Conservation (phyloP, 2,888 invertebrate genomes). For the Drosophila trichaetosa region DNA sequence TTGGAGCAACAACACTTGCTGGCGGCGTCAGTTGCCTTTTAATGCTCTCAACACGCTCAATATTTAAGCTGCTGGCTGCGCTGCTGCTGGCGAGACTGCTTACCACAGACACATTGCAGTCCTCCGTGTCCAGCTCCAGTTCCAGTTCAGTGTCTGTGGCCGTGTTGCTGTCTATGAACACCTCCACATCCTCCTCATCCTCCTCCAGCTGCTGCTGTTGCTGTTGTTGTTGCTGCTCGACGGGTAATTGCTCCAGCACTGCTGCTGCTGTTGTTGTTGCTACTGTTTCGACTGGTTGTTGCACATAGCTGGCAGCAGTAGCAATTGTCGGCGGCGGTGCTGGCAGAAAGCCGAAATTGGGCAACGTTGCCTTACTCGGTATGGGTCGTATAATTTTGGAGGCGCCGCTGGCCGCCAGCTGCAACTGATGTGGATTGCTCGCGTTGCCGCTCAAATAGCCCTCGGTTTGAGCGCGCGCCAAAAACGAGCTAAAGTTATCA, state of each 20-base stretch:
- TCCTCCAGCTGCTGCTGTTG: slow-evolving; percentile 30
- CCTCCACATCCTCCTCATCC: slow-evolving; percentile 81
- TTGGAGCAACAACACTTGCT: neutral
- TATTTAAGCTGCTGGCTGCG: slow-evolving; percentile 65
- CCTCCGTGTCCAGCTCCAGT: slow-evolving; percentile 52
- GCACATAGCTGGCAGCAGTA: slow-evolving; percentile 14
- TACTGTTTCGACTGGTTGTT: slow-evolving; percentile 8
- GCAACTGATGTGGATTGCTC: slow-evolving; percentile 41
- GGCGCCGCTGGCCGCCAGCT: slow-evolving; percentile 25
- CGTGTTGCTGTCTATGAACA: slow-evolving; percentile 81
- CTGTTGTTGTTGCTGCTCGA: slow-evolving; percentile 9
- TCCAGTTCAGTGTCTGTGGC: slow-evolving; percentile 68
- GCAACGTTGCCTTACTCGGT: slow-evolving; percentile 85
- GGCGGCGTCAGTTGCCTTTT: slow-evolving; percentile 14
- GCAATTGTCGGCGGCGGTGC: slow-evolving; percentile 43
- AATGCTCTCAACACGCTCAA: slow-evolving; percentile 54
- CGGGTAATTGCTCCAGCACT: slow-evolving; percentile 3
- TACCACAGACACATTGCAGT: slow-evolving; percentile 72
- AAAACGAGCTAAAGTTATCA: slow-evolving; percentile 85
- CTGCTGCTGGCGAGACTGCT: slow-evolving; percentile 72
- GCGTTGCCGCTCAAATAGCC: slow-evolving; percentile 76
- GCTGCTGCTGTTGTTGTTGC: slow-evolving; percentile 5
- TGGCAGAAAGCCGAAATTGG: slow-evolving; percentile 83
- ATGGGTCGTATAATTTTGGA: slow-evolving; percentile 87
- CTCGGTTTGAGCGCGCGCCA: slow-evolving; percentile 86